phyloP scores from a whole-genome alignment of 2,113 vertebrate genomes.

The Odocoileus virginianus region DNA sequence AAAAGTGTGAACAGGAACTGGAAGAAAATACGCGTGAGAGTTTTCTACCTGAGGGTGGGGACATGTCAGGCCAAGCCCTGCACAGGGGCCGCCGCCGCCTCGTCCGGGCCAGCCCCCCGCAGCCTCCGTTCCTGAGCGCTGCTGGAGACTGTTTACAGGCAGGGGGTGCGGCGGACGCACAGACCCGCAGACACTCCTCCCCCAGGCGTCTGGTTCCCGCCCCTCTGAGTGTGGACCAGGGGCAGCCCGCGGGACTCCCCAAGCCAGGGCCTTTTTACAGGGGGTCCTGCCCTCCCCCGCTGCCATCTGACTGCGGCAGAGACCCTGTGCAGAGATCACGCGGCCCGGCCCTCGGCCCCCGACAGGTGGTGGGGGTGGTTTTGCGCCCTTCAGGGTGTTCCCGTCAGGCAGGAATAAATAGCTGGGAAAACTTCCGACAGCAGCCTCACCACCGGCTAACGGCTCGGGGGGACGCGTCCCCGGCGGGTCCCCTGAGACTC shows the following conservation, averaged over 20 bases:
- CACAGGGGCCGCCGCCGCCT: neutral
- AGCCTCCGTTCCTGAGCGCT: fast-evolving
- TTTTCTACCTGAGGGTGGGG: neutral
- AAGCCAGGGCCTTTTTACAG: neutral
- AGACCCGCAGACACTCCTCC: neutral
- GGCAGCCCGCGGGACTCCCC: neutral
- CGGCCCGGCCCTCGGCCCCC: fast-evolving
- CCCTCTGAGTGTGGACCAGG: neutral
- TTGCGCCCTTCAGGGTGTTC: neutral
- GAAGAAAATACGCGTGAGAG: neutral
- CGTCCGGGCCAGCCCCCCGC: fast-evolving
- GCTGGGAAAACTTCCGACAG: neutral
- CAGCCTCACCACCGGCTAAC: neutral
- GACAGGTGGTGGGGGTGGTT: neutral
- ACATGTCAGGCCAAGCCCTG: neutral
- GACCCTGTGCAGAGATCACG: neutral
- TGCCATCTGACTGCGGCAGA: neutral
- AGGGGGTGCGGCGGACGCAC: neutral
- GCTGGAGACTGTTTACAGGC: neutral
- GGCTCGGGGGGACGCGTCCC: neutral
- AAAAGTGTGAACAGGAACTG: neutral
- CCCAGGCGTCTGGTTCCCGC: neutral
- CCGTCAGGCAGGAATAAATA: neutral
- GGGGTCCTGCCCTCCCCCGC: neutral
- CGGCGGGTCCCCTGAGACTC: neutral